These are phyloP conservation scores for Xiphorhynchus elegans DNA, from an alignment of 2,113 vertebrate species.

Conservation along the genomic window DNA sequence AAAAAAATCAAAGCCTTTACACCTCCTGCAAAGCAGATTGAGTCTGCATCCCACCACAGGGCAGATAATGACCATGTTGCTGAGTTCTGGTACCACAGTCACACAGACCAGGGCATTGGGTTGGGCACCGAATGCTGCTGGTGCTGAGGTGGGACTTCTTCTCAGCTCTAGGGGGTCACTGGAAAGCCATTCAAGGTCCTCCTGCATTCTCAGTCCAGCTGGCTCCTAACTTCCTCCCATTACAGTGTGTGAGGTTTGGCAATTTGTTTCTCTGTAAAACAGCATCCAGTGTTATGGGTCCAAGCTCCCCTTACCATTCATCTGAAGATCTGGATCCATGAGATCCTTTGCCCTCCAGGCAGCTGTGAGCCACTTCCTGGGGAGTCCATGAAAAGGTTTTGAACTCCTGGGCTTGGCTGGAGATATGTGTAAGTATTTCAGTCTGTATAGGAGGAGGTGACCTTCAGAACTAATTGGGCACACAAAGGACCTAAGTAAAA, in stretches of 20 bases:
- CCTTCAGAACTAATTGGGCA: constrained; percentile 51
- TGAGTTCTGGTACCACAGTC: background rate
- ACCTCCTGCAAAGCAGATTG: background rate
- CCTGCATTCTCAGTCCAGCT: background rate
- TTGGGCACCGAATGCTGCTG: background rate
- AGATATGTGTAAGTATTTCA: background rate
- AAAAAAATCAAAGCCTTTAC: background rate
- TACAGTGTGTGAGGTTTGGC: background rate
- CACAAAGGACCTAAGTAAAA: constrained; percentile 31
- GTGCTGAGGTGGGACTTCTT: background rate
- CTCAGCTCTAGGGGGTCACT: background rate
- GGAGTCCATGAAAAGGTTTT: background rate
- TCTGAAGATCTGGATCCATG: background rate
- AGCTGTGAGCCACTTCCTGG: background rate
- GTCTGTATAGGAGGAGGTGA: background rate
- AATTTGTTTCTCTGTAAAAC: background rate
- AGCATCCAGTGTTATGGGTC: rapidly evolving
- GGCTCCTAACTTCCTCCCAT: background rate
- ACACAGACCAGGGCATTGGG: background rate
- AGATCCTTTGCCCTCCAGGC: background rate
- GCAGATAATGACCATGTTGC: background rate
- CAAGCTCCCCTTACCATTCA: background rate
- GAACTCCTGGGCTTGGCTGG: constrained; percentile 26
- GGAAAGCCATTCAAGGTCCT: background rate
- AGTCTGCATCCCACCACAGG: background rate